Conservation (phyloP, 2,113 vertebrate species). For the Hippocampus mohnikei region DNA sequence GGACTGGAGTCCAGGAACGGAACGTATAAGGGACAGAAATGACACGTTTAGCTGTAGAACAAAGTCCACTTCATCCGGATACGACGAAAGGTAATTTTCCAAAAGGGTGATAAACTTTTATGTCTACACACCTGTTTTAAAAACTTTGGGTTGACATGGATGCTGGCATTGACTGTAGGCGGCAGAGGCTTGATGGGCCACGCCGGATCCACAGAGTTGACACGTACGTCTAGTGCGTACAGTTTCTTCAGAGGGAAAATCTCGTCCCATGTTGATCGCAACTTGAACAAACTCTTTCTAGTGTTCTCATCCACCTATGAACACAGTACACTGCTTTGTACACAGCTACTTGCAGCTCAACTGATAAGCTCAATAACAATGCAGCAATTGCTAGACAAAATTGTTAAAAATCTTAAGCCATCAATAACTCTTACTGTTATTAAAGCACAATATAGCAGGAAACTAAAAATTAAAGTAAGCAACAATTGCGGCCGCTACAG, state of each 20-base stretch:
- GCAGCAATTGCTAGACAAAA: background rate
- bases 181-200: conserved; percentile 97
- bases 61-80: background rate
- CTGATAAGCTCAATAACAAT: background rate
- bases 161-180: conserved; percentile 93
- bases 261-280: conserved; percentile 97
- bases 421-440: conserved; percentile 19
- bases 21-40: conserved; percentile 12
- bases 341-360: conserved; percentile 13
- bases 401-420: background rate
- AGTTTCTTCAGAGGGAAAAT: conserved; percentile 97
- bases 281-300: conserved; percentile 98
- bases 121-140: conserved; percentile 87
- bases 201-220: conserved; percentile 93
- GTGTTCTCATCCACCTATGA: conserved; percentile 98
- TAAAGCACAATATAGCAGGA: conserved; percentile 31
- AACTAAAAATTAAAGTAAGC: conserved; percentile 40
- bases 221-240: conserved; percentile 90
- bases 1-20: conserved; percentile 1
- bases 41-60: background rate
- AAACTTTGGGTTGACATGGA: conserved; percentile 98
- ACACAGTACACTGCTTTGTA: conserved; percentile 83
- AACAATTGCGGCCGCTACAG: conserved; percentile 31
- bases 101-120: background rate
- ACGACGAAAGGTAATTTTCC: background rate